phyloP scores from a whole-genome alignment of 2,113 vertebrate species.

The Scomber colias region DNA sequence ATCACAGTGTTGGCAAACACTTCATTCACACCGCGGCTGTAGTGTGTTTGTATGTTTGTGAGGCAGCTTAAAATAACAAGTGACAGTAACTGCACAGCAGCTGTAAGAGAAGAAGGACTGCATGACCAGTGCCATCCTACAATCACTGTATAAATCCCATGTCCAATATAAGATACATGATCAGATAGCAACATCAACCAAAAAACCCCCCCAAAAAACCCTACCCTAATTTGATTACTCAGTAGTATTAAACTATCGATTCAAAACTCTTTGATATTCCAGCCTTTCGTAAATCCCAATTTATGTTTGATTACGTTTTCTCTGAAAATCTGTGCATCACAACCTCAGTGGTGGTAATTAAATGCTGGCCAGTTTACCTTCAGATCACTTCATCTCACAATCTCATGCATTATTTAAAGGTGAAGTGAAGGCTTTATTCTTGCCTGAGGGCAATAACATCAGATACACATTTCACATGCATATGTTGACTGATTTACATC shows the following conservation, averaged over 20 bases:
- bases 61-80: slow-evolving; percentile 59
- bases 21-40: slow-evolving; percentile 23
- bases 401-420: slow-evolving; percentile 43
- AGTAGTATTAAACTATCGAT: slow-evolving; percentile 50
- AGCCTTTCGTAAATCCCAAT: slow-evolving; percentile 43
- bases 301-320: slow-evolving; percentile 28
- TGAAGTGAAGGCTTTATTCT: slow-evolving; percentile 17
- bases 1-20: slow-evolving; percentile 72
- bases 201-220: slow-evolving; percentile 7
- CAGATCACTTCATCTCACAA: slow-evolving; percentile 6
- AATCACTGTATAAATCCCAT: slow-evolving; percentile 57
- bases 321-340: slow-evolving; percentile 23
- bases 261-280: slow-evolving; percentile 45
- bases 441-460: background rate
- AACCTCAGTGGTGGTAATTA: slow-evolving; percentile 22
- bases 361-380: slow-evolving; percentile 16
- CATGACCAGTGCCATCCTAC: slow-evolving; percentile 52
- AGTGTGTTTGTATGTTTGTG: slow-evolving; percentile 26
- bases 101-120: slow-evolving; percentile 69
- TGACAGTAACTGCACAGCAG: slow-evolving; percentile 82
- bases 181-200: slow-evolving; percentile 36
- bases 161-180: slow-evolving; percentile 28
- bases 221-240: slow-evolving; percentile 25
- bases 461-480: slow-evolving; percentile 22
- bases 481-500: slow-evolving; percentile 6